Evolutionary conservation across 2,797 vertebrate genomes (phyloP).

Genomic region (Artibeus lituratus): DNA sequence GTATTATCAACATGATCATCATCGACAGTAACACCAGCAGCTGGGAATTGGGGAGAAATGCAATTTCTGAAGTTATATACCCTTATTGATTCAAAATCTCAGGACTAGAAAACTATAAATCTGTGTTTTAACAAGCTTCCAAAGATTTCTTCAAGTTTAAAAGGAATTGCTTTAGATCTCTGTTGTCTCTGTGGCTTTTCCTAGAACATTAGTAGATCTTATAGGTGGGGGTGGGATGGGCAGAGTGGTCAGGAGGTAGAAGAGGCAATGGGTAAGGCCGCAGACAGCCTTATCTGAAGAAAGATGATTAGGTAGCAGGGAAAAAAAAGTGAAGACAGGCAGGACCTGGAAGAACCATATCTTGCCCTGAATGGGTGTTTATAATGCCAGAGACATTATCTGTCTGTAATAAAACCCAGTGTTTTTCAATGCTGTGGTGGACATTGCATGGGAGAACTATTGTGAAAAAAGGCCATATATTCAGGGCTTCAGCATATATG

Average conservation of each 20-base stretch:
- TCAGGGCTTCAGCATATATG: not conserved
- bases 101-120: not conserved
- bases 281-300: not conserved
- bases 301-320: not conserved
- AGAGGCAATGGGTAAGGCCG: not conserved
- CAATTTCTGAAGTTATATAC: not conserved
- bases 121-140: not conserved
- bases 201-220: not conserved
- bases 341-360: not conserved
- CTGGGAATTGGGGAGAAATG: not conserved
- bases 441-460: not conserved
- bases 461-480: not conserved
- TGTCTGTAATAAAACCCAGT: not conserved
- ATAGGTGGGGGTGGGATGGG: no score
- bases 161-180: not conserved
- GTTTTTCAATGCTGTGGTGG: no score
- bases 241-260: accelerated
- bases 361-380: not conserved
- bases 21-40: not conserved
- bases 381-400: not conserved
- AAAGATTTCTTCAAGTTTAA: not conserved
- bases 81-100: not conserved
- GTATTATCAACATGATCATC: not conserved
- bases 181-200: not conserved
- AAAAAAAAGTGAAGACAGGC: not conserved